Evolutionary conservation across 2,888 invertebrate species (phyloP), one percentile per base, ranked within the genome.

Genomic region (Drosophila kanekoi): DNA sequence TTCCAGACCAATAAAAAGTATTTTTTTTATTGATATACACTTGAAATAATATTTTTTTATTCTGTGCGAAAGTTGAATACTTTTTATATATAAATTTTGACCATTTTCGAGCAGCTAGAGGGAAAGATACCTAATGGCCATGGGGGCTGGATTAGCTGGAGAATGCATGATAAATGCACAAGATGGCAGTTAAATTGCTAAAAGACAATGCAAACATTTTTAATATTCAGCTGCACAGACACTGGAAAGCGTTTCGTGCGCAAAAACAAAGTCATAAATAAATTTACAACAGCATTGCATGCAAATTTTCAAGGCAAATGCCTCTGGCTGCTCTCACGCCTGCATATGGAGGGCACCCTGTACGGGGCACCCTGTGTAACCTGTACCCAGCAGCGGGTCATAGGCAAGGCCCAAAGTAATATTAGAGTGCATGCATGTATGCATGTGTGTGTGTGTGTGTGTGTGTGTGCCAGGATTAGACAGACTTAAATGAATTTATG

Each of bases 401-500:
- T 61, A 57, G 47, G 72, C 75, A 66, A 67, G 72, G 51, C 41
- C 32, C 56, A 51, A 64, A 67, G 60, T 70, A 64, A 68, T 75
- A 59, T 70, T 58, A 57, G 58, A 54, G 63, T 51, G 58, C n/a
- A n/a, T n/a, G n/a, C n/a, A n/a, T n/a, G n/a, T n/a, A n/a, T n/a
- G n/a, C n/a, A n/a, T 44, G 16, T 47, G 43, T 59, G 60, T 62
- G 52, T 40, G 47, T 44, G 57, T n/a, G 58, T 44, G 16, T 47
- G 43, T 59, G 60, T 62, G 52, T 40, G 47, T 44, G 57, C 23
- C 41, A 9, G 85, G 87, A 82, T 87, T 87, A 87, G 79, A 28
- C 37, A 41, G 82, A 66, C 77, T 72, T 72, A 77, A 87, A 85
- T 83, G 80, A 85, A 83, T 87, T 82, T 85, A 87, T 85, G 87